A percentile compares a stretch with the other conserved stretches of the same genome.
Evolutionary conservation across 2,113 vertebrate species (phyloP).

Genomic region (Falco punctatus): DNA sequence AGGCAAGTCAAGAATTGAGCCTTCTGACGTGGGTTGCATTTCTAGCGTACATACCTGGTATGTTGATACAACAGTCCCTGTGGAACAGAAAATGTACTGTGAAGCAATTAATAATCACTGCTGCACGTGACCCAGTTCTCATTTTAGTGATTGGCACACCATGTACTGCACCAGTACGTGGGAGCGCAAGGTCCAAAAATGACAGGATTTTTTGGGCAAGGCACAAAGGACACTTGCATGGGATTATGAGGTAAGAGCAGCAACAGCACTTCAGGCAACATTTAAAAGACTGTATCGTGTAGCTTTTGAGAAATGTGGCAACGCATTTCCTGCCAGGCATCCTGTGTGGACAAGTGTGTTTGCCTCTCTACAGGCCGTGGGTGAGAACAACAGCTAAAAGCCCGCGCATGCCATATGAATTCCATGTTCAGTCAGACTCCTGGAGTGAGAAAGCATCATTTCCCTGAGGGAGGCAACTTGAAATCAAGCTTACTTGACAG

Average conservation of each 20-base stretch:
- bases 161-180: accelerated
- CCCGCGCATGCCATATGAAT: accelerated
- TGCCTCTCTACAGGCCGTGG: not conserved
- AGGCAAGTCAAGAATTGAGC: not conserved
- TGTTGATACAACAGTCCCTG: not conserved
- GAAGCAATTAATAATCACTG: not conserved
- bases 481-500: not conserved
- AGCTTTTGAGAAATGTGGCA: not conserved
- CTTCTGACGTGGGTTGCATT: not conserved
- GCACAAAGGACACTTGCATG: not conserved
- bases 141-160: not conserved
- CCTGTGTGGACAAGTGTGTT: not conserved
- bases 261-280: not conserved
- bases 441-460: not conserved
- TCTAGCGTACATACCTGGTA: not conserved
- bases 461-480: not conserved
- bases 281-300: not conserved
- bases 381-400: not conserved
- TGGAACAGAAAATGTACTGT: not conserved
- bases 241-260: not conserved
- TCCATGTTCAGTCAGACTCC: not conserved
- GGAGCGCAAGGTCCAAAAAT: not conserved
- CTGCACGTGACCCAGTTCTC: not conserved
- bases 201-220: not conserved
- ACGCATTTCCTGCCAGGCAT: not conserved